Base-by-base conservation (phyloP, 2,888 invertebrate species). In the Drosophila monieri region DNA sequence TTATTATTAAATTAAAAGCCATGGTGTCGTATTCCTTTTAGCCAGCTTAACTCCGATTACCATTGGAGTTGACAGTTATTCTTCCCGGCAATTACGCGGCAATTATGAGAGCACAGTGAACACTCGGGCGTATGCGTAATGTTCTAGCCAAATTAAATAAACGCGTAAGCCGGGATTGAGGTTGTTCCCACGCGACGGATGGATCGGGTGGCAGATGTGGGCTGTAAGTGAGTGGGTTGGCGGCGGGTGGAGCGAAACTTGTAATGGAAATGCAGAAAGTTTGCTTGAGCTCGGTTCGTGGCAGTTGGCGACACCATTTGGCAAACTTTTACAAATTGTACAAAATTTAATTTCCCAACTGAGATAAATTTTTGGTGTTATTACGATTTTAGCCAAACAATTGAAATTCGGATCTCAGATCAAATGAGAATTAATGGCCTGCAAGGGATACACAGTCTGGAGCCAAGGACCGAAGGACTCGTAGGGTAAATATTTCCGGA, bases 211-310 rank as follows among this genome's bases (percentile, higher is more conserved):
- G 2, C 10, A 9, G 41, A 18, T 14, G 41, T 9, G 60, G 27
- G 27, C 27, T 27, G 27, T 9, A 27, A 14, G 14, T 8, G 59
- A 27, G 4, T 15, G 46, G 46, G 46, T 3, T 27, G 27, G 59
- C 30, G 55, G 46, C 14, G 37, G 44, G 44, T 37, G 41, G 43
- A 46, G 56, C 23, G 25, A 68, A 76, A 77, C 72, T 76, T 77
- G 64, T 76, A 76, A 74, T 74, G 76, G 67, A 76, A 76, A 77
- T 76, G 74, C 49, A 55, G 58, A 76, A 76, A 76, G 77, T 77
- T 72, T 49, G 35, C 49, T 62, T n/a, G 44, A n/a, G 37, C 52
- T 53, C 47, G 55, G 60, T 57, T 65, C 55, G 68, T 55, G 55
- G 64, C 75, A 76, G 72, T 76, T 77, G 68, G 75, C 72, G 68